phyloP scores from a whole-genome alignment of 2,888 invertebrate species.

The Linnaemya tessellans region DNA sequence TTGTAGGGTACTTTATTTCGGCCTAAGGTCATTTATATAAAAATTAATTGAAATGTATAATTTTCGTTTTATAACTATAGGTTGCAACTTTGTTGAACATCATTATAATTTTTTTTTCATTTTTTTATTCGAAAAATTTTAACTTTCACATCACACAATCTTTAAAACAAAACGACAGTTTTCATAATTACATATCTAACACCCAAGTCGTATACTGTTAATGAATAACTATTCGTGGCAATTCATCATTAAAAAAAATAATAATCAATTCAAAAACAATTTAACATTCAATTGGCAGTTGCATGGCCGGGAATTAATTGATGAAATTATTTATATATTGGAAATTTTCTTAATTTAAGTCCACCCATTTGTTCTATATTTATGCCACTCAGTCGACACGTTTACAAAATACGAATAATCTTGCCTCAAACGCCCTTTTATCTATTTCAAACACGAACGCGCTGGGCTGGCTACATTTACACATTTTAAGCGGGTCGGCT shows the following conservation, averaged over 20 bases:
- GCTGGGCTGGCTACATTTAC: conserved; percentile 32
- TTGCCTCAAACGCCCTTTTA: conserved; percentile 64
- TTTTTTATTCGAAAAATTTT: not conserved
- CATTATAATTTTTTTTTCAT: too few species aligned
- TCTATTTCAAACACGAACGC: conserved; percentile 52
- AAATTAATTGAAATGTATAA: too few species aligned
- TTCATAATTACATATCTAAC: not conserved
- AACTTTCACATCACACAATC: not conserved
- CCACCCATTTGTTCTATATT: conserved; percentile 58
- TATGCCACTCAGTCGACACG: not conserved
- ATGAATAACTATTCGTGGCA: conserved; percentile 31
- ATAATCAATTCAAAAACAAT: conserved; percentile 39
- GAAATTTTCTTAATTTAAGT: conserved; percentile 35
- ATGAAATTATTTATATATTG: not conserved
- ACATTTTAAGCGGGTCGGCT: conserved; percentile 51
- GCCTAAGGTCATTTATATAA: too few species aligned
- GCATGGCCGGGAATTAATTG: conserved; percentile 35
- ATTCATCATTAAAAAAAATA: not conserved
- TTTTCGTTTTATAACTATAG: too few species aligned
- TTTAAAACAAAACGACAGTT: not conserved
- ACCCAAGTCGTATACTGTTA: not conserved
- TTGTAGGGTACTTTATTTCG: too few species aligned
- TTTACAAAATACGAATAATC: conserved; percentile 9
- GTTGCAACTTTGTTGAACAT: too few species aligned
- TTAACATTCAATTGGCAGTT: conserved; percentile 49